Percentiles rank a stretch among this genome's conserved stretches.
Evolutionary conservation across 2,888 invertebrate species (phyloP).

Genomic region (Scaptomyza cyrtandrae): DNA sequence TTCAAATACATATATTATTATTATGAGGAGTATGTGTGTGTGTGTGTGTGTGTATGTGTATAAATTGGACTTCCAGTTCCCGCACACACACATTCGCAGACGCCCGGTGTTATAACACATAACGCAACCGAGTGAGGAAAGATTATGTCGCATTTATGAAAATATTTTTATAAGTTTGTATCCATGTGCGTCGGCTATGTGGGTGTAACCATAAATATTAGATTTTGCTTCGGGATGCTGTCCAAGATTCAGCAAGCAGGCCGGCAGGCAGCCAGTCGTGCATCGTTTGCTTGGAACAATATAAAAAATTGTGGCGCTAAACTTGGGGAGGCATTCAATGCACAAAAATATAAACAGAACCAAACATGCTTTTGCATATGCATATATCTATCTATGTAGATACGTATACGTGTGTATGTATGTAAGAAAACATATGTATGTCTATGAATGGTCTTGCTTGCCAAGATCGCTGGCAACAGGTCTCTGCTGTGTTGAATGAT

Average conservation of each 20-base stretch:
- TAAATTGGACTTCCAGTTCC: constrained; percentile 47
- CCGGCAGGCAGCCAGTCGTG: constrained; percentile 3
- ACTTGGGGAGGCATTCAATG: constrained; percentile 19
- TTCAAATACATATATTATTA: neutral
- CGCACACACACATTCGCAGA: constrained; percentile 30
- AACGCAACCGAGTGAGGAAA: constrained; percentile 50
- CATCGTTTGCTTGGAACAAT: constrained; percentile 44
- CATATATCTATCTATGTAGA: constrained; percentile 3
- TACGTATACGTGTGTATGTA: constrained; percentile 5
- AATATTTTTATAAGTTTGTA: neutral
- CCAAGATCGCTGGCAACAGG: constrained; percentile 76
- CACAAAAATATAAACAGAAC: constrained; percentile 1
- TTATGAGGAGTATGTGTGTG: neutral
- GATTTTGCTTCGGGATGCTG: constrained; percentile 21
- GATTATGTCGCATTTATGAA: constrained; percentile 56
- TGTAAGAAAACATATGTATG: constrained; percentile 1
- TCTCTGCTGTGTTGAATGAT: constrained; percentile 77
- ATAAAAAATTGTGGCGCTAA: constrained; percentile 35
- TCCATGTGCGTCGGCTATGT: constrained; percentile 1
- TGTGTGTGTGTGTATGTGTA: too few species aligned
- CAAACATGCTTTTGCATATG: constrained; percentile 9
- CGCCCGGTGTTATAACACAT: constrained; percentile 52
- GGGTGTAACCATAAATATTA: constrained; percentile 56
- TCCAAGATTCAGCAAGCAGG: constrained; percentile 8
- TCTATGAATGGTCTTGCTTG: constrained; percentile 35